These are phyloP conservation scores for Cephus runcator DNA, from an alignment of 2,888 invertebrate genomes.

Conservation along the genomic window DNA sequence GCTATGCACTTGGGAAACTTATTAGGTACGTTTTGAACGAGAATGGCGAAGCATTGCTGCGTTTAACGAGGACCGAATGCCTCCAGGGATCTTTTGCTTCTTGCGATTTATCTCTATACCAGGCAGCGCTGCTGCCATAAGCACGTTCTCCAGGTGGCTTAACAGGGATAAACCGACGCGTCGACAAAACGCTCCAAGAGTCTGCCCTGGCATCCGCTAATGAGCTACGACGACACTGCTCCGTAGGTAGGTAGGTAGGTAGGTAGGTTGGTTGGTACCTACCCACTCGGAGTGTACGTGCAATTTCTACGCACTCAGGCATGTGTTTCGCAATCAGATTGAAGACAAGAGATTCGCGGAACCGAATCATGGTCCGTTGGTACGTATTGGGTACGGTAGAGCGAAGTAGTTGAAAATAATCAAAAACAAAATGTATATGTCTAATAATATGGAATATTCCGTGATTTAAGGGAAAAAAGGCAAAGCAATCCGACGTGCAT, in stretches of 20 bases:
- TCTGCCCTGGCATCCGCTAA: conserved; percentile 31
- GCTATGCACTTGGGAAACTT: not conserved
- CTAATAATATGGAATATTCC: too few relatives aligned
- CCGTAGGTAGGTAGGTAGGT: not conserved
- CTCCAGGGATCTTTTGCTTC: not conserved
- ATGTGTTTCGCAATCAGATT: not conserved
- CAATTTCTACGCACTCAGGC: not conserved
- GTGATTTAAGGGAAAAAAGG: too few relatives aligned
- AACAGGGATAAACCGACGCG: not conserved
- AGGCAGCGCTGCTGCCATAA: not conserved
- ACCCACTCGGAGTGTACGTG: not conserved
- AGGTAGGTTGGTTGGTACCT: not conserved
- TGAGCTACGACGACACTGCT: conserved; percentile 27
- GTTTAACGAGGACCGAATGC: not conserved
- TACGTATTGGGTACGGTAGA: not conserved
- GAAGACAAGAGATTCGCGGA: not conserved
- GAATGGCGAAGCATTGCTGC: not conserved
- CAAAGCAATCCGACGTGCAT: too few relatives aligned
- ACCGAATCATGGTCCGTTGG: not conserved
- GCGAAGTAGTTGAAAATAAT: not conserved
- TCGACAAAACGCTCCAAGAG: conserved; percentile 5
- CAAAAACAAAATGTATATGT: not conserved
- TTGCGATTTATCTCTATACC: not conserved
- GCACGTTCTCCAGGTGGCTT: not conserved
- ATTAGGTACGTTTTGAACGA: not conserved